Evolutionary conservation across 2,888 invertebrate species (phyloP).

Genomic region (Rugalucina vietnamica): DNA sequence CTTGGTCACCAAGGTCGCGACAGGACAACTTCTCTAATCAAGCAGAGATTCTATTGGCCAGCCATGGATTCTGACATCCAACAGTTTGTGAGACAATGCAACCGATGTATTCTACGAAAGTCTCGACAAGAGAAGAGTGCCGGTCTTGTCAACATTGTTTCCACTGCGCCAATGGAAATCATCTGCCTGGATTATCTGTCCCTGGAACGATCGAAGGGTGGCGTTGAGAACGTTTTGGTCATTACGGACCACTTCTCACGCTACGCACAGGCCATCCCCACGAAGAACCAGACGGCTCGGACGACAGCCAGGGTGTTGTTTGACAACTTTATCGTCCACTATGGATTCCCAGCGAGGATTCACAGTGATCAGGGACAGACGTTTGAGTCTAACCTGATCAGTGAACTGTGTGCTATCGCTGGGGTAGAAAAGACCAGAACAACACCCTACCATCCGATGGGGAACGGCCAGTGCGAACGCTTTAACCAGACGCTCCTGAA

Average conservation of each 20-base stretch:
- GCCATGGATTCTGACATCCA: neutral
- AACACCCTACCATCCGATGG: too few relatives aligned
- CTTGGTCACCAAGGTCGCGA: slow-evolving; percentile 14
- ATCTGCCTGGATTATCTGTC: neutral
- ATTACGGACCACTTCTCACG: neutral
- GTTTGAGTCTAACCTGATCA: neutral
- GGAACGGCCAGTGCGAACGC: too few relatives aligned
- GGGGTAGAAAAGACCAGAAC: neutral
- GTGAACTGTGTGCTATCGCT: neutral
- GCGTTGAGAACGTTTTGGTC: neutral
- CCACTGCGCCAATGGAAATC: neutral
- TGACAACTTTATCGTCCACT: too few relatives aligned
- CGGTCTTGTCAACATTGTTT: neutral
- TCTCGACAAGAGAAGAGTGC: neutral
- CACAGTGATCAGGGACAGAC: neutral
- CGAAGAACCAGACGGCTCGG: neutral
- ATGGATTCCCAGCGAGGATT: too few relatives aligned
- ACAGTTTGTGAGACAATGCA: neutral
- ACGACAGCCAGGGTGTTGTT: neutral
- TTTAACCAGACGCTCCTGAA: slow-evolving; percentile 9
- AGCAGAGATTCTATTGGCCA: slow-evolving; percentile 8
- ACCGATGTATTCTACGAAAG: neutral
- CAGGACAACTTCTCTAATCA: neutral
- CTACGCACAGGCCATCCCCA: neutral
- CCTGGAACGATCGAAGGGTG: neutral